phyloP scores from a whole-genome alignment of 2,113 vertebrate species.

The Seriola rivoliana region DNA sequence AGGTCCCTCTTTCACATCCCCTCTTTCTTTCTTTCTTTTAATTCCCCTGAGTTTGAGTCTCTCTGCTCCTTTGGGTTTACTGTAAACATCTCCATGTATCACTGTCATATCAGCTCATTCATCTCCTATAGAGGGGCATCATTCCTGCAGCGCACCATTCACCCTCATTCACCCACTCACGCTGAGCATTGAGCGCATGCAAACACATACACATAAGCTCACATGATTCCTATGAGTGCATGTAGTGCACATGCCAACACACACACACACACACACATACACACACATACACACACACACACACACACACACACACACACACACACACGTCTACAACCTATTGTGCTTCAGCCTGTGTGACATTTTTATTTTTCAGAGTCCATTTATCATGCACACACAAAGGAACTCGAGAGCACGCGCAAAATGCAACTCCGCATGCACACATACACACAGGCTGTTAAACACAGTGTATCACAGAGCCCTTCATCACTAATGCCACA shows the following conservation, averaged over 20 bases:
- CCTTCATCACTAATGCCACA: constrained; percentile 33
- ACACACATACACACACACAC: constrained; percentile 16
- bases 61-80: constrained; percentile 63
- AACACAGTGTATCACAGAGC: constrained; percentile 28
- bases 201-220: constrained; percentile 35
- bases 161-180: constrained; percentile 50
- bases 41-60: constrained; percentile 42
- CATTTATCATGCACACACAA: constrained; percentile 62
- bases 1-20: constrained; percentile 12
- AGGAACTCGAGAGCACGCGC: constrained; percentile 20
- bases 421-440: constrained; percentile 28
- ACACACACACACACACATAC: constrained; percentile 12
- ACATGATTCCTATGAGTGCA: constrained; percentile 26
- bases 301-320: constrained; percentile 30
- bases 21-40: constrained; percentile 31
- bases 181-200: constrained; percentile 50
- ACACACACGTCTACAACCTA: constrained; percentile 29
- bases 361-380: constrained; percentile 44
- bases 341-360: constrained; percentile 44
- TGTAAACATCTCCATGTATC: constrained; percentile 83
- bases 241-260: constrained; percentile 18
- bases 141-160: constrained; percentile 68
- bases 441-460: constrained; percentile 39
- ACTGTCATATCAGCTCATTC: constrained; percentile 83
- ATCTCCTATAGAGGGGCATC: constrained; percentile 61